Conservation (phyloP, 2,113 vertebrate genomes). For the Sylvilagus bachmani region DNA sequence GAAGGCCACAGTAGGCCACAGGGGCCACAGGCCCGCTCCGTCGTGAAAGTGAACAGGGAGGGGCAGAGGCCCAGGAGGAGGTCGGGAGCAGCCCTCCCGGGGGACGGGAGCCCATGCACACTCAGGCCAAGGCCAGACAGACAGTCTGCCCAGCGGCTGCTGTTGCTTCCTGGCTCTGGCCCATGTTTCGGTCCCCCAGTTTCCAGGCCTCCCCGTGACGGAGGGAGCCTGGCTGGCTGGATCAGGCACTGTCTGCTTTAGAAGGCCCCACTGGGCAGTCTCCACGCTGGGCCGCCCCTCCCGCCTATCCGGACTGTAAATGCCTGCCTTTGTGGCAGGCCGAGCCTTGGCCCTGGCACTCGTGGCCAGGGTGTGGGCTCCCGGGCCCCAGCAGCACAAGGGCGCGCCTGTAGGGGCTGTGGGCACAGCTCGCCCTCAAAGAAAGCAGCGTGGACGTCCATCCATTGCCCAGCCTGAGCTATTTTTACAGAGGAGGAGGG, state of each 20-base stretch:
- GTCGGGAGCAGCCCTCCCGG: not conserved
- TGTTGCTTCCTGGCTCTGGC: not conserved
- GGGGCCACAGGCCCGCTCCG: not conserved
- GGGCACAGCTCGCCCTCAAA: not conserved
- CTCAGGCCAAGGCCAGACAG: not conserved
- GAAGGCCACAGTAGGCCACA: not conserved
- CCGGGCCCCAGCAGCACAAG: not conserved
- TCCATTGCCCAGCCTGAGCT: not conserved
- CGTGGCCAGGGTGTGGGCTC: not conserved
- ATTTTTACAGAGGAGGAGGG: not conserved
- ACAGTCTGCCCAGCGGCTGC: not conserved
- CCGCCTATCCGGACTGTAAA: not conserved
- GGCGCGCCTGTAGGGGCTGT: not conserved
- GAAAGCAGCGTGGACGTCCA: not conserved
- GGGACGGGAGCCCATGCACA: rapidly evolving
- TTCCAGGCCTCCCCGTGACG: not conserved
- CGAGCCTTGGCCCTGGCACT: not conserved
- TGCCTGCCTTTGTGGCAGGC: not conserved
- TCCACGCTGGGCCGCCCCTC: not conserved
- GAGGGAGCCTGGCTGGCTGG: not conserved
- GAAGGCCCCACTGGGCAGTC: not conserved
- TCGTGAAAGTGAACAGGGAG: not conserved
- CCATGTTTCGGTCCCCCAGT: not conserved
- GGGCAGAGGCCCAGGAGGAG: not conserved
- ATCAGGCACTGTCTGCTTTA: not conserved